Evolutionary conservation across 2,113 vertebrate genomes (phyloP).

Genomic region (Bos javanicus): DNA sequence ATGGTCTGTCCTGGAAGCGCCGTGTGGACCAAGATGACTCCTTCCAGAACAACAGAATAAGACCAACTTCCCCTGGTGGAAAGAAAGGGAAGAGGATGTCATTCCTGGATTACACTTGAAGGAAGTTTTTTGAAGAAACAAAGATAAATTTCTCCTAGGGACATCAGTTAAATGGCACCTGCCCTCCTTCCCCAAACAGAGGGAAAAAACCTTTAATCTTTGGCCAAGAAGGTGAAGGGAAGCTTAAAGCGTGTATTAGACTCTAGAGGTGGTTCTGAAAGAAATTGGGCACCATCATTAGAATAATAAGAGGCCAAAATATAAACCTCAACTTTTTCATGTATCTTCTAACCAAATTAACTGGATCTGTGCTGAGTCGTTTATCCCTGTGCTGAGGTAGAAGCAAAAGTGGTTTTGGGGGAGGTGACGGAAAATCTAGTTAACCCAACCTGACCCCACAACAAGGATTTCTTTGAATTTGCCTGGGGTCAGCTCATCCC

Average conservation of each 20-base stretch:
- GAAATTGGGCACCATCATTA: neutral
- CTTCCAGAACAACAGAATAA: neutral
- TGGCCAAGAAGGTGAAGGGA: neutral
- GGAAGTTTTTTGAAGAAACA: neutral
- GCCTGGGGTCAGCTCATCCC: neutral
- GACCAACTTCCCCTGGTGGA: too few relatives aligned
- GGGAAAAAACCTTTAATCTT: neutral
- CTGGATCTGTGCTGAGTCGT: neutral
- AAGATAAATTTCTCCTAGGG: neutral
- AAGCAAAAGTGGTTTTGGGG: neutral
- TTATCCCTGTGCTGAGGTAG: neutral
- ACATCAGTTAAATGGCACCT: neutral
- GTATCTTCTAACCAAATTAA: neutral
- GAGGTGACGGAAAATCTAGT: slow-evolving; percentile 33
- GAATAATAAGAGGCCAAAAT: neutral
- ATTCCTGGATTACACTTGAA: neutral
- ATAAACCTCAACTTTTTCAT: neutral
- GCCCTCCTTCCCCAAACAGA: neutral
- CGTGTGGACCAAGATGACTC: neutral
- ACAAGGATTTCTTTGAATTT: slow-evolving; percentile 34
- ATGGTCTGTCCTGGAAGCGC: accelerated
- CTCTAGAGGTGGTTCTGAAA: neutral
- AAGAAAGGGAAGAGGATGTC: neutral
- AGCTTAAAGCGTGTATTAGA: neutral
- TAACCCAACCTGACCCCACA: slow-evolving; percentile 6